phyloP scores from a whole-genome alignment of 2,888 invertebrate genomes.

The Aphrophora alni region DNA sequence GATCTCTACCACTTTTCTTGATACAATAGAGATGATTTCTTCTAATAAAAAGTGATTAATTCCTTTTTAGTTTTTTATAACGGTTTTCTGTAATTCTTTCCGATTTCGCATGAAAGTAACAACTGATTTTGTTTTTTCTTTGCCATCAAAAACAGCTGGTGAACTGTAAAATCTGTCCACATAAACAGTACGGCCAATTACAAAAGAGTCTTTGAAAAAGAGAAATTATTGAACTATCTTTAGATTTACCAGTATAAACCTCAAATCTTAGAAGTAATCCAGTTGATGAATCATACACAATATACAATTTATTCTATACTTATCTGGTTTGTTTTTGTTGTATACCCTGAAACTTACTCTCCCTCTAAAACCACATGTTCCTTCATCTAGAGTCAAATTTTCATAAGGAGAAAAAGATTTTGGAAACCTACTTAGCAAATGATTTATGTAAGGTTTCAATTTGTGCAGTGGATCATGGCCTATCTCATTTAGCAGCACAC shows the following conservation, averaged over 20 bases:
- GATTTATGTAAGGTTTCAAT: constrained; percentile 7
- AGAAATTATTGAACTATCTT: too few relatives aligned
- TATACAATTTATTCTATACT: constrained; percentile 21
- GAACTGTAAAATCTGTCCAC: too few relatives aligned
- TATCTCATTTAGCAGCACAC: neutral
- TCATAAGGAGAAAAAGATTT: constrained; percentile 19
- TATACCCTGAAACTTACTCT: constrained; percentile 20
- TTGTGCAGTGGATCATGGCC: constrained; percentile 23
- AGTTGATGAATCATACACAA: constrained; percentile 23
- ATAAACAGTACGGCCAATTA: constrained; percentile 16
- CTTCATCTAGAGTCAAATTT: too few relatives aligned
- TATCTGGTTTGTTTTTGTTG: too few relatives aligned
- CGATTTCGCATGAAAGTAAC: constrained; percentile 14
- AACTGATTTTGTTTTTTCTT: constrained; percentile 2
- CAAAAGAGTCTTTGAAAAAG: neutral
- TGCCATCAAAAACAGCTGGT: too few relatives aligned
- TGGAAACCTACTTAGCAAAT: constrained; percentile 7
- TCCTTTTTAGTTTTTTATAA: constrained; percentile 20
- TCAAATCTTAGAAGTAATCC: constrained; percentile 7
- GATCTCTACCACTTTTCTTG: constrained; percentile 16
- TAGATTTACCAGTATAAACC: too few relatives aligned
- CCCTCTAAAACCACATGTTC: constrained; percentile 31
- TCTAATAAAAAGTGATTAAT: too few relatives aligned
- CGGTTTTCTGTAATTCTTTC: constrained; percentile 21
- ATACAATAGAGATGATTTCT: constrained; percentile 9